Evolutionary conservation across 2,888 invertebrate species (phyloP).

Genomic region (Micropterix aruncella): DNA sequence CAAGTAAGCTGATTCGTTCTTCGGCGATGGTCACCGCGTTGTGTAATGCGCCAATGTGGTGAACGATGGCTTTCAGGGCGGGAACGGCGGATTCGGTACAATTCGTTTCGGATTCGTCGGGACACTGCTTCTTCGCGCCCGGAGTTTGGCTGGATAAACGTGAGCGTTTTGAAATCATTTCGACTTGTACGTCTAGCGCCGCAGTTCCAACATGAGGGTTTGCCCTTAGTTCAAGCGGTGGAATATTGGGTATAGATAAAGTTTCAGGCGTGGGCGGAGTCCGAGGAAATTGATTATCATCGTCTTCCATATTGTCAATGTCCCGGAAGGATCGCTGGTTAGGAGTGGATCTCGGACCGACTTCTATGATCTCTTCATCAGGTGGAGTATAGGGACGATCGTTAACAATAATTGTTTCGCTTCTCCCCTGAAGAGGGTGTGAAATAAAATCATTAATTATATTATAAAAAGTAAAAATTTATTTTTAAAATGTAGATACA

Average conservation of each 20-base stretch:
- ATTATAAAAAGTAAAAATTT: too few species aligned
- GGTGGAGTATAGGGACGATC: too few species aligned
- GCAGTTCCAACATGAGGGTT: conserved; percentile 24
- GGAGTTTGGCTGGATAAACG: neutral
- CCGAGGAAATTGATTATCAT: conserved; percentile 25
- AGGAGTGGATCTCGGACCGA: too few species aligned
- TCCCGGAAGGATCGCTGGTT: too few species aligned
- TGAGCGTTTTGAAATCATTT: conserved; percentile 21
- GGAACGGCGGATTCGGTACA: conserved; percentile 32
- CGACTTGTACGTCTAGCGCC: conserved; percentile 32
- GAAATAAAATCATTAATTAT: too few species aligned
- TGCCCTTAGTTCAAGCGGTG: conserved; percentile 19
- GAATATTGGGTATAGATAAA: conserved; percentile 18
- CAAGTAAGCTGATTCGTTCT: conserved; percentile 35
- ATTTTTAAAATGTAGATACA: too few species aligned
- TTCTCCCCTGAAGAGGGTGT: too few species aligned
- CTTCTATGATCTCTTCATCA: too few species aligned
- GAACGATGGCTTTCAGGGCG: conserved; percentile 36
- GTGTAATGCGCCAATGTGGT: conserved; percentile 40
- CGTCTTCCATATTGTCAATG: neutral
- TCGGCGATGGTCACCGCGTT: conserved; percentile 40
- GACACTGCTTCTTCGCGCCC: conserved; percentile 3
- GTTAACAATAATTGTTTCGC: too few species aligned
- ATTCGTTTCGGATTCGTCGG: conserved; percentile 15
- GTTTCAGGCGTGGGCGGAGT: conserved; percentile 24